Percentiles rank a stretch among this genome's conserved stretches.
Evolutionary conservation across 2,113 vertebrate genomes (phyloP).

Genomic region (Archilochus colubris): DNA sequence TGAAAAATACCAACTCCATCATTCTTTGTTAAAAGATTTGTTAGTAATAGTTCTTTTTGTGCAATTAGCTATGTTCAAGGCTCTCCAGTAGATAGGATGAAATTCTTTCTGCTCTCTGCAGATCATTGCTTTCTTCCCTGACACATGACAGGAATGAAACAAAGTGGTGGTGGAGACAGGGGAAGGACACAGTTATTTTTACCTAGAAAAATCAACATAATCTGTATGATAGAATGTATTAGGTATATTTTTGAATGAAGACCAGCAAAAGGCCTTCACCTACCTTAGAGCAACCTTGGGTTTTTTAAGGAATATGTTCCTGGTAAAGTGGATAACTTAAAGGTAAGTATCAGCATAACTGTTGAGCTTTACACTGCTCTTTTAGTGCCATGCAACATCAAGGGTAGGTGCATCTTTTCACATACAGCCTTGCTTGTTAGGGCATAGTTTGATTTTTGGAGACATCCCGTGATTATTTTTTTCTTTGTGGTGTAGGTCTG

Average conservation of each 20-base stretch:
- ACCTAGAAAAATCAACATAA: neutral
- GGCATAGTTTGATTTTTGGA: neutral
- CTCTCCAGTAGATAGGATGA: neutral
- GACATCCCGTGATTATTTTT: neutral
- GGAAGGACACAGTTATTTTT: neutral
- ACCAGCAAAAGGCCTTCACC: neutral
- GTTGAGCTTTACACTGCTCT: neutral
- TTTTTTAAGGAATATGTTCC: neutral
- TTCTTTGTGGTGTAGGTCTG: neutral
- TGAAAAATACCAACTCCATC: conserved; percentile 21
- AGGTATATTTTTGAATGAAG: neutral
- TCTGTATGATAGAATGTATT: neutral
- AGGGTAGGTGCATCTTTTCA: neutral
- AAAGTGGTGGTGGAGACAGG: neutral
- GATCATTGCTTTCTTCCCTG: neutral
- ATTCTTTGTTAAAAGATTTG: conserved; percentile 6
- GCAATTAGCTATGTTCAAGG: neutral
- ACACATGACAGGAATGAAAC: neutral
- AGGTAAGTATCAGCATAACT: neutral
- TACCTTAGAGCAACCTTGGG: rapidly evolving
- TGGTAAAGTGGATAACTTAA: neutral
- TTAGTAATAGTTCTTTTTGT: neutral
- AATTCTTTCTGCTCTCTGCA: neutral
- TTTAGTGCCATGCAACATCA: neutral
- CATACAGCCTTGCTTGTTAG: neutral